Evolutionary conservation across 1,140 invertebrate genomes (phyloP), one percentile per base, ranked within the genome.

Genomic region (Drosophila busckii): DNA sequence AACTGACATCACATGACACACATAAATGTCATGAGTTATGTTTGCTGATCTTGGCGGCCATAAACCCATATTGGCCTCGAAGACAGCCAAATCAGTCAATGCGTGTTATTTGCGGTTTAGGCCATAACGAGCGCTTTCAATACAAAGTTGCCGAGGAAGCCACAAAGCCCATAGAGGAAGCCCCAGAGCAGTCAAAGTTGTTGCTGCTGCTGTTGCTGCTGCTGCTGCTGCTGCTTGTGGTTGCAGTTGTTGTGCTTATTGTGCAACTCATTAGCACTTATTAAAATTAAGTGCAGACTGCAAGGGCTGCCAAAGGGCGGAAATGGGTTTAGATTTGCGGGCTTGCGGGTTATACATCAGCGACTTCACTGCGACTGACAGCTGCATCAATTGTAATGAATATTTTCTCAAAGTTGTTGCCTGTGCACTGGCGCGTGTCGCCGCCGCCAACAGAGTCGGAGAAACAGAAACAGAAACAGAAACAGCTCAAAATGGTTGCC

Each of bases 211-310:
- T 34, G n/a, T 22, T 49, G 37, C 37, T 40, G n/a, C n/a, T n/a
- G n/a, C n/a, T n/a, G n/a, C n/a, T 15, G 9, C n/a, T 44, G 45
- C 35, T n/a, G n/a, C 23, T 56, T 34, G n/a, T 22, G 55, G 37
- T 42, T 40, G n/a, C n/a, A n/a, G n/a, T n/a, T n/a, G n/a, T n/a
- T 15, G 9, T 10, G 38, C 29, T 25, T 37, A 49, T 65, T 80
- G 64, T 59, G 73, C 68, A 82, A 82, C 75, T 82, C 75, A 82
- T 82, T 82, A 82, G 75, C 75, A 82, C 75, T 82, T 82, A 70
- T 82, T 82, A 82, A 82, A 75, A 58, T 40, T 38, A 65, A 73
- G 45, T 61, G 68, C 63, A 48, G 44, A 40, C 37, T n/a, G n/a
- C 32, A 34, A 62, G 44, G 46, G 46, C 37, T 10, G 26, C 17